phyloP scores from a whole-genome alignment of 2,113 vertebrate genomes.

The Forbesichthys papilliferus region DNA sequence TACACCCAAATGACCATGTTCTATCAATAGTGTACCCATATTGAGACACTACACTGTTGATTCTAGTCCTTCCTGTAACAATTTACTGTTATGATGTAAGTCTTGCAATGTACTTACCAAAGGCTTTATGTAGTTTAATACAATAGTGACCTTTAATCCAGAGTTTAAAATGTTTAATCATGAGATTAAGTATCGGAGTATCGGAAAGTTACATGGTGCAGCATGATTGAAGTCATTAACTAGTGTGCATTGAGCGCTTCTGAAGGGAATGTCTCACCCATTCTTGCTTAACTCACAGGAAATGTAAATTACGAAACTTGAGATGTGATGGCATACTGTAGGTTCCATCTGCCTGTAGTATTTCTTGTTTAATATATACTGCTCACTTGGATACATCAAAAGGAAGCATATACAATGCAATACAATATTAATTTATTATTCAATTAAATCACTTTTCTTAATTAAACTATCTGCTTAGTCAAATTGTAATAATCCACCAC shows the following conservation, averaged over 20 bases:
- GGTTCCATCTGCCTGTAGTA: not conserved
- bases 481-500: not conserved
- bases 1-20: no score
- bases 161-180: not conserved
- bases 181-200: not conserved
- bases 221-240: constrained; percentile 24
- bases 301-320: constrained; percentile 40
- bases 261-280: constrained; percentile 36
- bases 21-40: no score
- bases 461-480: not conserved
- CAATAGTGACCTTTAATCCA: not conserved
- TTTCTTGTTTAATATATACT: no score
- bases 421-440: no score
- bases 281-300: constrained; percentile 62
- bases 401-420: no score
- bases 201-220: not conserved
- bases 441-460: no score
- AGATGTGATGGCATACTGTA: not conserved
- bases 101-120: constrained; percentile 34
- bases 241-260: not conserved
- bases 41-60: no score
- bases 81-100: not conserved
- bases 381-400: no score
- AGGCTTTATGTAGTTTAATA: not conserved
- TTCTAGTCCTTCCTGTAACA: no score